Evolutionary conservation across 2,113 vertebrate genomes (phyloP).

Genomic region (Larimichthys crocea): DNA sequence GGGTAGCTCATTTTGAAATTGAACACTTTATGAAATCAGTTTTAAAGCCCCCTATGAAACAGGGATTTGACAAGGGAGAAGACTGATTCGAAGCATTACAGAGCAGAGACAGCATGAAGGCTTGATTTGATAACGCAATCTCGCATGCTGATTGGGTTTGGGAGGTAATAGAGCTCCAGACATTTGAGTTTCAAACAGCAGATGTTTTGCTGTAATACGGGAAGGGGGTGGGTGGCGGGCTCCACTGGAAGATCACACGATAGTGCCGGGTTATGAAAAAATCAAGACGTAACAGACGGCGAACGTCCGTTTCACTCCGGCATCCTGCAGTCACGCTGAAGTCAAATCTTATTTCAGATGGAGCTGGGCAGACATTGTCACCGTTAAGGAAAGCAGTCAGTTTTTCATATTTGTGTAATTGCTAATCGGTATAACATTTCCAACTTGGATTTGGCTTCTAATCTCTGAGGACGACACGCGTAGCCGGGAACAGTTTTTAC

Average conservation of each 20-base stretch:
- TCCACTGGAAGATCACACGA: slow-evolving; percentile 66
- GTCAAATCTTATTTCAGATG: slow-evolving; percentile 56
- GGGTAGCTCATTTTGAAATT: slow-evolving; percentile 61
- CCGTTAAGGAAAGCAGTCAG: slow-evolving; percentile 43
- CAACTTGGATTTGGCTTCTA: slow-evolving; percentile 77
- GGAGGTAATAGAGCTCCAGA: slow-evolving; percentile 69
- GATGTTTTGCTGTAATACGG: slow-evolving; percentile 75
- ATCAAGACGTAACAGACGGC: slow-evolving; percentile 34
- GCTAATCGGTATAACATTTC: slow-evolving; percentile 77
- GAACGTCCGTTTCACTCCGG: slow-evolving; percentile 55
- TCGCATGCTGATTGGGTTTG: slow-evolving; percentile 78
- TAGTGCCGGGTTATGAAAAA: slow-evolving; percentile 41
- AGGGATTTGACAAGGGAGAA: slow-evolving; percentile 65
- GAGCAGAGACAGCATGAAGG: slow-evolving; percentile 55
- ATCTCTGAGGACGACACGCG: slow-evolving; percentile 70
- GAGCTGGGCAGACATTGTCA: slow-evolving; percentile 45
- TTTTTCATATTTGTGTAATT: slow-evolving; percentile 73
- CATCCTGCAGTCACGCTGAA: slow-evolving; percentile 38
- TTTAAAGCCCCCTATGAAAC: slow-evolving; percentile 59
- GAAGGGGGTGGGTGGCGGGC: slow-evolving; percentile 34
- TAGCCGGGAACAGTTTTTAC: slow-evolving; percentile 77
- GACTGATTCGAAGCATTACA: slow-evolving; percentile 46
- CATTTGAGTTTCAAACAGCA: slow-evolving; percentile 72
- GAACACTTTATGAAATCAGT: slow-evolving; percentile 68
- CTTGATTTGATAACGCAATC: slow-evolving; percentile 76